Percentiles rank a stretch among this genome's conserved stretches.
These are phyloP conservation scores for Hybognathus amarus DNA, from an alignment of 2,797 vertebrate species.

Conservation along the genomic window DNA sequence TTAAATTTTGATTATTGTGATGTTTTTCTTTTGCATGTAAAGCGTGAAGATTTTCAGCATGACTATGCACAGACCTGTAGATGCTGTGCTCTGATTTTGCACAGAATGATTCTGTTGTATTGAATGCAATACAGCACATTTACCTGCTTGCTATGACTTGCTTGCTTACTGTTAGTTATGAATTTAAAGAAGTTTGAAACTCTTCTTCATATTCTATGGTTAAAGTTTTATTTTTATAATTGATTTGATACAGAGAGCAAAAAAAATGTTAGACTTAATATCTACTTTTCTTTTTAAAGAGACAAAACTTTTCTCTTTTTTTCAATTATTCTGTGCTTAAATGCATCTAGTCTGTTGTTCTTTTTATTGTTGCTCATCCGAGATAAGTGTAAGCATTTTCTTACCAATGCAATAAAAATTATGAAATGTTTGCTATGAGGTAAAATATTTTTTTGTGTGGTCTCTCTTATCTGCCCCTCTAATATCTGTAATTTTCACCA, in stretches of 20 bases:
- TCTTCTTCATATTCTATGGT: constrained; percentile 66
- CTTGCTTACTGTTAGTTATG: constrained; percentile 65
- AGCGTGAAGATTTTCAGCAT: constrained; percentile 76
- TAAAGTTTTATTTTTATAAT: constrained; percentile 85
- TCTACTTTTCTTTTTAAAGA: constrained; percentile 64
- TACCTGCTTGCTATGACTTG: constrained; percentile 66
- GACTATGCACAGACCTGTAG: constrained; percentile 79
- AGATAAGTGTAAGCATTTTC: constrained; percentile 75
- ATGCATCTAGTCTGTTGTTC: constrained; percentile 62
- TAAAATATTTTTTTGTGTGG: not conserved
- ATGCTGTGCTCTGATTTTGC: constrained; percentile 69
- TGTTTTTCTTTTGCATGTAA: constrained; percentile 79
- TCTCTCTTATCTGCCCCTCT: not conserved
- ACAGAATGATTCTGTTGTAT: constrained; percentile 63
- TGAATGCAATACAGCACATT: constrained; percentile 64
- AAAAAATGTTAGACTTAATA: constrained; percentile 65
- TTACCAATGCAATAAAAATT: constrained; percentile 84
- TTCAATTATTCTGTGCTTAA: constrained; percentile 69
- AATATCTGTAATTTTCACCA: not conserved
- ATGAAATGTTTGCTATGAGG: constrained; percentile 38
- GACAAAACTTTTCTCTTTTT: constrained; percentile 17
- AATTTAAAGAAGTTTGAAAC: constrained; percentile 66
- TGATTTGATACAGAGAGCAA: constrained; percentile 81
- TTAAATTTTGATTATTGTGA: constrained; percentile 62
- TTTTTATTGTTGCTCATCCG: constrained; percentile 73